Evolutionary conservation across 2,888 invertebrate genomes (phyloP).

Genomic region (Drosophila flavopinicola): DNA sequence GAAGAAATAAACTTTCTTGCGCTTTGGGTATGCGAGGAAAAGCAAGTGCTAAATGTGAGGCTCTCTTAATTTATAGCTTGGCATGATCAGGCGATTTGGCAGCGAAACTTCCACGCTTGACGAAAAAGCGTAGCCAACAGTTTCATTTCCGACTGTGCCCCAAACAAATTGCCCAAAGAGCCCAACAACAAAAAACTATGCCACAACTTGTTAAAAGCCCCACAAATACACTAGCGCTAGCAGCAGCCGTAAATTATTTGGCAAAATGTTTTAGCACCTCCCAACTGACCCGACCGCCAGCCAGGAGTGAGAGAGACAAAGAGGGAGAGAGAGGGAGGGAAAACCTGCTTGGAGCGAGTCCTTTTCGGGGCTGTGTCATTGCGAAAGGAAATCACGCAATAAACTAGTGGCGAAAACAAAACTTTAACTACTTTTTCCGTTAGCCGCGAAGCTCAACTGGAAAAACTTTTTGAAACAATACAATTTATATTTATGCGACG

Average conservation of each 20-base stretch:
- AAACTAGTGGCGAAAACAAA: conserved; percentile 76
- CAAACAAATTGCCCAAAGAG: conserved; percentile 20
- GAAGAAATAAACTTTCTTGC: too few relatives aligned
- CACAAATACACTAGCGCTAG: conserved; percentile 41
- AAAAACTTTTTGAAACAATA: conserved; percentile 79
- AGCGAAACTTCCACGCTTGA: not conserved
- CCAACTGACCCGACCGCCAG: conserved; percentile 11
- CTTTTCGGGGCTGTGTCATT: conserved; percentile 45
- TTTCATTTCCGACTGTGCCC: conserved; percentile 10
- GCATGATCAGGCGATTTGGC: too few relatives aligned
- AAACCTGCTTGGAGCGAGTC: not conserved
- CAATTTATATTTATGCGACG: conserved; percentile 81
- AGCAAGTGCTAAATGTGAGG: too few relatives aligned
- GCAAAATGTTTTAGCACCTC: conserved; percentile 59
- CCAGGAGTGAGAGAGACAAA: too few relatives aligned
- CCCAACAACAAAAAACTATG: conserved; percentile 31
- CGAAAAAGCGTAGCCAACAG: conserved; percentile 11
- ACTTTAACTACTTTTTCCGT: conserved; percentile 79
- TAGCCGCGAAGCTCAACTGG: conserved; percentile 68
- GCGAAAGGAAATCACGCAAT: conserved; percentile 76
- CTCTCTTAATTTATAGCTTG: too few relatives aligned
- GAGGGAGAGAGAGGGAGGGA: too few relatives aligned
- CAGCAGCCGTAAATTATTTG: conserved; percentile 65
- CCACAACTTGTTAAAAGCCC: conserved; percentile 52
- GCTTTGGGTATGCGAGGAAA: too few relatives aligned